Base-by-base conservation (phyloP, 1,140 invertebrate species). In the Cryptotermes secundus region DNA sequence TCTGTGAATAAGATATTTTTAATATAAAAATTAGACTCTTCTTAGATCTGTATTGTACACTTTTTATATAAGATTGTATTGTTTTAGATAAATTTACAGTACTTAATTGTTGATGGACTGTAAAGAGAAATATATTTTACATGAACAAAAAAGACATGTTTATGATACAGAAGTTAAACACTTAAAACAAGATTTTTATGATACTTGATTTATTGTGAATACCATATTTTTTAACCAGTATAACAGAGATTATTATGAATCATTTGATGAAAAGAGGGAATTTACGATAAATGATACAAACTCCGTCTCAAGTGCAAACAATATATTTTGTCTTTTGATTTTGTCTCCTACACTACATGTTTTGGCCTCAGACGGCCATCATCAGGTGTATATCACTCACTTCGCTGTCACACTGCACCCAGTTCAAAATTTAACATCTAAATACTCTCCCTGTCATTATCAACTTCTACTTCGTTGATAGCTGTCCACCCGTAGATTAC, bases 31-130 rank as follows among this genome's bases (percentile, higher is more conserved):
- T 72, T 72, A 72, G 53, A 59, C 12, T 72, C 59, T 72, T 72
- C n/a, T 3, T 72, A 72, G 59, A 31, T 72, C 59, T 72, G 59
- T 72, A 72, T n/a, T 72, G 59, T 72, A 72, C n/a, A 72, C 59
- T 0, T 72, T 72, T 72, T 72, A 31, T 72, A 72, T 59, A 72
- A n/a, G 59, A 72, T 72, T 72, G 59, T 72, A 72, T 72, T 72
- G 59, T 72, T 72, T 72, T 72, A 72, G 59, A 72, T 72, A n/a
- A 16, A 72, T 72, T 72, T 72, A 72, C 59, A 72, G 59, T 72
- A 72, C 59, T 72, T 72, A 72, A 31, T 72, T 72, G 59, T 72
- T 72, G 59, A 72, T 72, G 26, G 26, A 72, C 26, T 72, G 59
- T 72, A 72, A 72, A 31, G 31, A 49, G 45, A 72, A 72, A 72